Base-by-base conservation (phyloP, 1,140 invertebrate species). In the Calephelis nemesis region DNA sequence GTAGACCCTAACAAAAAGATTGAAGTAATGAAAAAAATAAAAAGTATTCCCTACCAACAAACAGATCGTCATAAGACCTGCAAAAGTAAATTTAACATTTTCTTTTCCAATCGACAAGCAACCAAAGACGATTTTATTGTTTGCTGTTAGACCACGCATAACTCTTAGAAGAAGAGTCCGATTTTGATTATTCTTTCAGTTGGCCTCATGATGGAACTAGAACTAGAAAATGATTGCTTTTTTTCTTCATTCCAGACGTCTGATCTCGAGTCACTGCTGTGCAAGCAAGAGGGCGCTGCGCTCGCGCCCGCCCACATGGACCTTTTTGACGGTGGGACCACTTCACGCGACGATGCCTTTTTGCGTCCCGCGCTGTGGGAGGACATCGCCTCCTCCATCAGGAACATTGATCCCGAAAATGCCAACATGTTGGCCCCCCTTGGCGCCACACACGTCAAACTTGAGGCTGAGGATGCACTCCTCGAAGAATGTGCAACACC, bases 341-440 rank as follows among this genome's bases (percentile, higher is more conserved):
- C 88, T 67, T 92, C 93, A 74, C 94, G 95, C 83, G 96, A 97
- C 85, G 96, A 97, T 91, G 95, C 96, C 50, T 97, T 96, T 88
- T 94, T 96, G 72, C 94, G 96, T 77, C 96, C 96, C 9, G 95
- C 95, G 12, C 93, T 97, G 7, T 97, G 97, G 96, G 96, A 97
- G 87, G 96, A 97, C 92, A 97, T 97, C 83, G 95, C 96, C 60
- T 96, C 96, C 80, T 97, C 96, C 76, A 97, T 97, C 84, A 95
- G 96, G 77, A 97, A 97, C 85, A 95, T 97, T 73, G 96, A 97
- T 84, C 96, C 96, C 12, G 96, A 97, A 84, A 97, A 97, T 83
- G 96, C 96, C n/a, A 95, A 96, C 82, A 96, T 97, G 96, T 91
- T 97, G 72, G 95, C 94, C 49, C 93, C 83, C 65, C 92, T 81